A percentile compares a stretch with the other conserved stretches of the same genome.
Evolutionary conservation across 2,113 vertebrate genomes (phyloP).

Genomic region (Gambusia affinis): DNA sequence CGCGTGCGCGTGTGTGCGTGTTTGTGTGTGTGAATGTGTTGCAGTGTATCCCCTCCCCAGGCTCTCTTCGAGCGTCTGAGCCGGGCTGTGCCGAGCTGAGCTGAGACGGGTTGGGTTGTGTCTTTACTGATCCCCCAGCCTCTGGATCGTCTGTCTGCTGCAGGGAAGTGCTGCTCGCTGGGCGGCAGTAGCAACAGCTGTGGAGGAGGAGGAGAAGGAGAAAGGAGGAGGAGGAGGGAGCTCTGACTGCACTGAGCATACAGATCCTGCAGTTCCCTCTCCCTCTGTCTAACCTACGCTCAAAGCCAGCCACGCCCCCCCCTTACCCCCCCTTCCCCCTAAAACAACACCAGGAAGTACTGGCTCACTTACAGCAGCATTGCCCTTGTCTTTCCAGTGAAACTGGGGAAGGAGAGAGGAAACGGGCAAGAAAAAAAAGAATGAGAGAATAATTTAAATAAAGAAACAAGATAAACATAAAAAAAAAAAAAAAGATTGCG

Average conservation of each 20-base stretch:
- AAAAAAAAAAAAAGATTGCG: not conserved
- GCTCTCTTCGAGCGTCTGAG: constrained; percentile 63
- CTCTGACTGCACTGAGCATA: constrained; percentile 57
- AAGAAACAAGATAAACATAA: constrained; percentile 13
- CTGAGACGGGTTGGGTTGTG: constrained; percentile 57
- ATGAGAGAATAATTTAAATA: constrained; percentile 19
- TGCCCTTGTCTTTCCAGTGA: constrained; percentile 58
- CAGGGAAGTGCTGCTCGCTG: constrained; percentile 63
- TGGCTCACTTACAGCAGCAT: constrained; percentile 65
- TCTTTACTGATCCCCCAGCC: constrained; percentile 64
- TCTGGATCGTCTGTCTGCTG: constrained; percentile 72
- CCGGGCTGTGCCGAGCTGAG: constrained; percentile 49
- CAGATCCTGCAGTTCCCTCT: constrained; percentile 71
- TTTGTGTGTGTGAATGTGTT: constrained; percentile 57
- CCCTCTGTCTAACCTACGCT: constrained; percentile 49
- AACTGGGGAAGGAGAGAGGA: constrained; percentile 41
- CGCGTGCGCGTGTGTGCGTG: constrained; percentile 25
- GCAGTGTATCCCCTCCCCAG: constrained; percentile 74
- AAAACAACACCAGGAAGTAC: constrained; percentile 76
- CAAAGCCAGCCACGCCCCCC: constrained; percentile 54
- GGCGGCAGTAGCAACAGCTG: constrained; percentile 78
- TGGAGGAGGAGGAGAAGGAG: constrained; percentile 57
- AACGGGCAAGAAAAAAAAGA: constrained; percentile 25
- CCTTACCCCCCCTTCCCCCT: constrained; percentile 39
- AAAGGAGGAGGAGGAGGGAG: constrained; percentile 54